These are phyloP conservation scores for Melikaiella ostensackeni DNA, from an alignment of 2,888 invertebrate genomes.

Conservation along the genomic window DNA sequence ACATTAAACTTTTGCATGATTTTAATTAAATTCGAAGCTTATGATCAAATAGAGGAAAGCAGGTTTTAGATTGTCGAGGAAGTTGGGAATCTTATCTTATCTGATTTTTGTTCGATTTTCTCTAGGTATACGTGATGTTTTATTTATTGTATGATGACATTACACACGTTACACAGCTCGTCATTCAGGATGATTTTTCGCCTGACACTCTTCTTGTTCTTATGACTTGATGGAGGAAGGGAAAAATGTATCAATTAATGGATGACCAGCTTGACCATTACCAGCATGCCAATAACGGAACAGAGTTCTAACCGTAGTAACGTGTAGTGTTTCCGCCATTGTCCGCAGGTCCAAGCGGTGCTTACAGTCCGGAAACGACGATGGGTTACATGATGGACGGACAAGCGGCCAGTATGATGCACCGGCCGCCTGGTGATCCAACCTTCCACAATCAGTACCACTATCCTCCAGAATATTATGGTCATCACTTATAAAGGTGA, in stretches of 20 bases:
- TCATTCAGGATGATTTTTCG: slow-evolving; percentile 30
- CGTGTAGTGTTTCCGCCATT: slow-evolving; percentile 90
- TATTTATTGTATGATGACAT: neutral
- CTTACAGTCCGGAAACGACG: slow-evolving; percentile 96
- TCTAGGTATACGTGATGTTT: slow-evolving; percentile 15
- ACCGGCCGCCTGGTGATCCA: slow-evolving; percentile 95
- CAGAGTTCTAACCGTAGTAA: slow-evolving; percentile 81
- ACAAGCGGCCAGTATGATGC: slow-evolving; percentile 94
- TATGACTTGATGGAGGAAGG: slow-evolving; percentile 1
- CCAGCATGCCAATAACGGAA: slow-evolving; percentile 74
- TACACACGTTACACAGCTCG: slow-evolving; percentile 46
- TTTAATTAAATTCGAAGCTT: neutral
- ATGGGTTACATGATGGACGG: slow-evolving; percentile 99
- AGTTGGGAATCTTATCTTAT: neutral
- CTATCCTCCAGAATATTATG: slow-evolving; percentile 95
- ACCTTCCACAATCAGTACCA: slow-evolving; percentile 97
- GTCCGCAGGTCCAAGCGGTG: slow-evolving; percentile 96
- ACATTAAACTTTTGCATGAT: neutral
- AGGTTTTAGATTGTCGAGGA: neutral
- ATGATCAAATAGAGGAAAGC: neutral
- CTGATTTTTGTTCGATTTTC: neutral
- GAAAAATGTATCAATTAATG: slow-evolving; percentile 42
- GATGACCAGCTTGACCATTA: slow-evolving; percentile 68
- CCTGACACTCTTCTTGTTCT: slow-evolving; percentile 14
- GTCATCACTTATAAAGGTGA: slow-evolving; percentile 90